A percentile compares a stretch with the other conserved stretches of the same genome.
Conservation (phyloP, 1,140 invertebrate genomes). For the Trichomalopsis sarcophagae region DNA sequence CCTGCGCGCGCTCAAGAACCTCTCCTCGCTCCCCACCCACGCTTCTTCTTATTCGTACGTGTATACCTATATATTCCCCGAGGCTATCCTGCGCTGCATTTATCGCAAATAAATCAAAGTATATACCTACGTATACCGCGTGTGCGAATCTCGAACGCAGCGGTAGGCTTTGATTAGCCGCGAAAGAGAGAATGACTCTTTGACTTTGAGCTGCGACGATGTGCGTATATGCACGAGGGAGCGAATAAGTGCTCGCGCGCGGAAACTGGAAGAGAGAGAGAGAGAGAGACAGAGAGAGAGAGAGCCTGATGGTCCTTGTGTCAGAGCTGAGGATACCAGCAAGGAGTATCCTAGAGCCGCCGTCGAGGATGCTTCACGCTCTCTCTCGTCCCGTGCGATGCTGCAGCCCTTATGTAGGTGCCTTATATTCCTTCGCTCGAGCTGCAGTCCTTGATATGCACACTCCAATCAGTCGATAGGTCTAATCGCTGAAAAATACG, state of each 20-base stretch:
- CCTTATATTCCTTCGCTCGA: no score
- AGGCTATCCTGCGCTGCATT: constrained; percentile 56
- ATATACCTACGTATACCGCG: not conserved
- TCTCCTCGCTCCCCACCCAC: constrained; percentile 52
- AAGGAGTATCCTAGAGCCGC: not conserved
- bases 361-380: not conserved
- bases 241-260: not conserved
- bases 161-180: no score
- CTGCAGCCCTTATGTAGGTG: no score
- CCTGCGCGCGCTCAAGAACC: constrained; percentile 65
- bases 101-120: constrained; percentile 73
- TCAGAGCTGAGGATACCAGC: not conserved
- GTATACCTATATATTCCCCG: no score
- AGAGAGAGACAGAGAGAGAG: constrained; percentile 17
- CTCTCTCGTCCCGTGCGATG: not conserved
- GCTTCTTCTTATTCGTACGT: no score
- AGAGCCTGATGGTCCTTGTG: not conserved
- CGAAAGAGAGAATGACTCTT: no score
- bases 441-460: no score
- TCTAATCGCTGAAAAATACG: no score
- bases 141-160: no score
- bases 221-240: not conserved
- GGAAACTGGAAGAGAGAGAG: not conserved
- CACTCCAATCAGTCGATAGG: no score
- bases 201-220: no score